phyloP scores from a whole-genome alignment of 2,888 invertebrate species.

The Patella caerulea region DNA sequence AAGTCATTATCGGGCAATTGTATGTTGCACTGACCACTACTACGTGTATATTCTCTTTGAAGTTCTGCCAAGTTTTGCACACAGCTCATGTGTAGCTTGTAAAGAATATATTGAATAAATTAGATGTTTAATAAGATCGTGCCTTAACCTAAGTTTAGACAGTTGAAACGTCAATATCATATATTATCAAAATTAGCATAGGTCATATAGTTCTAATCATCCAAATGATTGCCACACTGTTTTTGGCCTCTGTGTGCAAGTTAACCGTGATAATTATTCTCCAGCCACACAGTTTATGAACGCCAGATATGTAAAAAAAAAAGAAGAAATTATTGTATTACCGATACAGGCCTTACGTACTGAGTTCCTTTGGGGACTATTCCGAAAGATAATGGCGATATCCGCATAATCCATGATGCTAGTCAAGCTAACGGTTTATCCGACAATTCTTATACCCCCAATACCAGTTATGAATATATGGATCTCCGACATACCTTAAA shows the following conservation, averaged over 20 bases:
- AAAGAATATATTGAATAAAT: too few species aligned
- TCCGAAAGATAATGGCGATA: background rate
- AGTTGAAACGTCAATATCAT: too few species aligned
- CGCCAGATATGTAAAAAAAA: background rate
- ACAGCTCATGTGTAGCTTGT: too few species aligned
- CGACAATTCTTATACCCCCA: background rate
- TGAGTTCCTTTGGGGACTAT: background rate
- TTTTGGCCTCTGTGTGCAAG: background rate
- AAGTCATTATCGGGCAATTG: too few species aligned
- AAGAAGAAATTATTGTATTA: background rate
- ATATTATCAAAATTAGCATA: too few species aligned
- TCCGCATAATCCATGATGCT: slow-evolving; percentile 4
- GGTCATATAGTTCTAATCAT: too few species aligned
- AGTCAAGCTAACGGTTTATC: background rate
- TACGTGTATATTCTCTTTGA: too few species aligned
- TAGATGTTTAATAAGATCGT: too few species aligned
- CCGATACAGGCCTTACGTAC: background rate
- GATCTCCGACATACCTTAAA: background rate
- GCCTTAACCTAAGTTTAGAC: too few species aligned
- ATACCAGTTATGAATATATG: slow-evolving; percentile 3
- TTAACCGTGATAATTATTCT: background rate
- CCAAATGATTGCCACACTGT: too few species aligned
- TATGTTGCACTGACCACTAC: too few species aligned
- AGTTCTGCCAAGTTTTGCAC: too few species aligned
- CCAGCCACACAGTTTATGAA: background rate